Conservation (phyloP, 2,888 invertebrate genomes). For the Volucella inanis region DNA sequence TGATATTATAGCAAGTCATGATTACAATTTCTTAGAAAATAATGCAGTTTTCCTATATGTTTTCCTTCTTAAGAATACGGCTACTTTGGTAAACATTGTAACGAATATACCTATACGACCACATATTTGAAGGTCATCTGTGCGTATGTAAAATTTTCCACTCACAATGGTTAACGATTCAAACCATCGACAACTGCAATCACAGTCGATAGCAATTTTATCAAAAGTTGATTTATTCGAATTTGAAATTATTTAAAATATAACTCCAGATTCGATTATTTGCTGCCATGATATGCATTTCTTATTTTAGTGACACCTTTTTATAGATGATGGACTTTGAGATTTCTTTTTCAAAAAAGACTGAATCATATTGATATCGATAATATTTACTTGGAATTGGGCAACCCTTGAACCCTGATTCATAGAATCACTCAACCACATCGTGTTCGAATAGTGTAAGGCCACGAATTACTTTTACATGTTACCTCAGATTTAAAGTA, state of each 20-base stretch:
- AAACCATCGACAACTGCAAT: background rate
- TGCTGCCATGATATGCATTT: background rate
- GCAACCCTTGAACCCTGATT: background rate
- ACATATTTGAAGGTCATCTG: background rate
- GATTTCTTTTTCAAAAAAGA: too few relatives aligned
- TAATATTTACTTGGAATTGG: too few relatives aligned
- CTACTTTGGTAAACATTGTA: too few relatives aligned
- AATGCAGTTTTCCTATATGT: too few relatives aligned
- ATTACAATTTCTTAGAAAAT: background rate
- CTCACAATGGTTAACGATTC: background rate
- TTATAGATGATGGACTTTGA: too few relatives aligned
- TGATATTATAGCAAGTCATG: background rate
- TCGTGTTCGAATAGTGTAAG: constrained; percentile 5
- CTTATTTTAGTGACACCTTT: background rate
- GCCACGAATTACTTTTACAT: constrained; percentile 1
- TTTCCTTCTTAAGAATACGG: too few relatives aligned
- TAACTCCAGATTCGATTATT: background rate
- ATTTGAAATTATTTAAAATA: constrained; percentile 3
- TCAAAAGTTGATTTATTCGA: background rate
- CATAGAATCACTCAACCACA: background rate
- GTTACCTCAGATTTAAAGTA: background rate
- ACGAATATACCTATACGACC: too few relatives aligned
- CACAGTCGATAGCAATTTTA: background rate
- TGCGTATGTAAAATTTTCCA: constrained; percentile 1
- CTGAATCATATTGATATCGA: too few relatives aligned